Percentiles rank a stretch among this genome's conserved stretches.
phyloP scores from a whole-genome alignment of 2,797 vertebrate genomes.

The Brachyalestes nurse region DNA sequence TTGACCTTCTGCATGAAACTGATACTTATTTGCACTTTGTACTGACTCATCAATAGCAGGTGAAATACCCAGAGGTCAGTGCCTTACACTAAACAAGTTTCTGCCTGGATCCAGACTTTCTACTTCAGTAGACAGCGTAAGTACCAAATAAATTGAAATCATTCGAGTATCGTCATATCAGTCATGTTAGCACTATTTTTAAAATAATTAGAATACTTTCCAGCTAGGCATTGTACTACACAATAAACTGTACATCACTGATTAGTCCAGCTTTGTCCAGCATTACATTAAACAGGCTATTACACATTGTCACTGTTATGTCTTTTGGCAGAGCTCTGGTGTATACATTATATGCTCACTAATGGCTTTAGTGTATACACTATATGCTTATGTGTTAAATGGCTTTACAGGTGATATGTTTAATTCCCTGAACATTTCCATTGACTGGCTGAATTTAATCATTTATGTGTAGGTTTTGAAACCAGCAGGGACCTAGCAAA shows the following conservation, averaged over 20 bases:
- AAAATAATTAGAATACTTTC: neutral
- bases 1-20: neutral
- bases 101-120: neutral
- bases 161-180: neutral
- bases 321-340: neutral
- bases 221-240: neutral
- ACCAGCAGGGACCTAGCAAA: neutral
- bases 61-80: constrained; percentile 46
- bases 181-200: neutral
- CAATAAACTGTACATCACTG: neutral
- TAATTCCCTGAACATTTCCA: neutral
- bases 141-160: constrained; percentile 7
- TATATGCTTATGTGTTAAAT: neutral
- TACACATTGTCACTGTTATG: neutral
- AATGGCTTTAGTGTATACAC: neutral
- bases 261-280: neutral
- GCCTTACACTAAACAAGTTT: neutral
- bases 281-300: no score
- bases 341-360: no score
- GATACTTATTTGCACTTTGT: constrained; percentile 9
- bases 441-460: neutral
- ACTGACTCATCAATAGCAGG: constrained; percentile 31
- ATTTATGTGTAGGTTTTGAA: constrained; percentile 26
- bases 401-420: neutral
- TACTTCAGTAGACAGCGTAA: constrained; percentile 9